A percentile compares a stretch with the other conserved stretches of the same genome.
Conservation (phyloP, 2,113 vertebrate species). For the Corythornis madagascariensis region DNA sequence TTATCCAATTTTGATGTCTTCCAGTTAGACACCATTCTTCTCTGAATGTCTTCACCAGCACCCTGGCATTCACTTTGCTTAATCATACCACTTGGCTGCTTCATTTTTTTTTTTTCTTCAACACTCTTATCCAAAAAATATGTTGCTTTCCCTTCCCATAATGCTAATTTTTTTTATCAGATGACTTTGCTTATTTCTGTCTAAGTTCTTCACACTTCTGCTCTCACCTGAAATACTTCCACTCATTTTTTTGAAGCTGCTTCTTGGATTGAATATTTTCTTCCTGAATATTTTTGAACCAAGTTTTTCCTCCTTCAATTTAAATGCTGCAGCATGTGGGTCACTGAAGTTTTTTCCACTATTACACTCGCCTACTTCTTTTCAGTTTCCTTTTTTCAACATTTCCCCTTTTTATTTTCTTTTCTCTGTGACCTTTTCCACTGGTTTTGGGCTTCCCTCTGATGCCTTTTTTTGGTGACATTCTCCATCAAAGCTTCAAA, state of each 20-base stretch:
- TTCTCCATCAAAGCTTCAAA: neutral
- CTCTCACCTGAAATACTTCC: neutral
- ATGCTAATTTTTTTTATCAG: neutral
- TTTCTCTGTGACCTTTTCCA: neutral
- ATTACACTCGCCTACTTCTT: neutral
- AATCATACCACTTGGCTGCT: neutral
- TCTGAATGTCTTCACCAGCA: neutral
- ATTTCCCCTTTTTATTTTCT: neutral
- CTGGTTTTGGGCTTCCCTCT: neutral
- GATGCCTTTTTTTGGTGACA: neutral
- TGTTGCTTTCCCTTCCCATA: neutral
- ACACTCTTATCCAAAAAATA: neutral
- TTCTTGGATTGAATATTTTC: neutral
- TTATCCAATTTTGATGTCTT: neutral
- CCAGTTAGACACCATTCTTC: neutral
- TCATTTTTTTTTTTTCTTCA: neutral
- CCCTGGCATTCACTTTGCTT: neutral
- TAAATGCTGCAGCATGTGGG: neutral
- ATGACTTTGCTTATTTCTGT: neutral
- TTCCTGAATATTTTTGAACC: neutral
- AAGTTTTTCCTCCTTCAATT: neutral
- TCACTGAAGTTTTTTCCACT: neutral
- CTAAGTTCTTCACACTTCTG: neutral
- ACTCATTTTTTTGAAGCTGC: neutral
- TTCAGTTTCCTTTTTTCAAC: neutral